Evolutionary conservation across 2,888 invertebrate species (phyloP).

Genomic region (Drosophila barbarae): DNA sequence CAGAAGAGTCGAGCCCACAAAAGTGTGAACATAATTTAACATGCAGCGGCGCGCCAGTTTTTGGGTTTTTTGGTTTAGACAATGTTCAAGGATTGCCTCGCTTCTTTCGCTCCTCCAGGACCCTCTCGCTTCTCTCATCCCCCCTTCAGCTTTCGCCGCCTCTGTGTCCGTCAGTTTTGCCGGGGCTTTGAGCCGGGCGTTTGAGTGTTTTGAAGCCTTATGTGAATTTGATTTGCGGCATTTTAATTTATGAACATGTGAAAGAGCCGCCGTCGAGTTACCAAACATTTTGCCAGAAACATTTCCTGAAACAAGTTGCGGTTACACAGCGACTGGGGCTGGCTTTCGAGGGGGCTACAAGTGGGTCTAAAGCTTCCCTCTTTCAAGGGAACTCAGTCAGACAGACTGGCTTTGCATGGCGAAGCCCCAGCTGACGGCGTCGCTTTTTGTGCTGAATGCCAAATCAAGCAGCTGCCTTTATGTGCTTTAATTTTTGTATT

Average conservation of each 20-base stretch:
- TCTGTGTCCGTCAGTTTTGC: slow-evolving; percentile 25
- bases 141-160: neutral
- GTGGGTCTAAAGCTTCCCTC: slow-evolving; percentile 3
- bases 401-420: slow-evolving; percentile 29
- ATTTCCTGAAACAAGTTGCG: slow-evolving; percentile 55
- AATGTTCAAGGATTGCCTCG: slow-evolving; percentile 42
- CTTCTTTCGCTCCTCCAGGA: slow-evolving; percentile 13
- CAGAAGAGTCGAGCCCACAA: slow-evolving; percentile 50
- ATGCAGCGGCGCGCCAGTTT: slow-evolving; percentile 59
- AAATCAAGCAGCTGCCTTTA: slow-evolving; percentile 65
- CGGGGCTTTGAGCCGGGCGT: slow-evolving; percentile 18
- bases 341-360: slow-evolving; percentile 1
- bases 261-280: slow-evolving; percentile 58
- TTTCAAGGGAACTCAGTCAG: slow-evolving; percentile 12
- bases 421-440: slow-evolving; percentile 60
- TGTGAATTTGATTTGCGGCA: slow-evolving; percentile 76
- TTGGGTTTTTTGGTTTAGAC: slow-evolving; percentile 55
- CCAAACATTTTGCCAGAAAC: slow-evolving; percentile 62
- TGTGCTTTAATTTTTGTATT: slow-evolving; percentile 37
- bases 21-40: slow-evolving; percentile 76
- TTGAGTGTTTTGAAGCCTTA: slow-evolving; percentile 57
- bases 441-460: slow-evolving; percentile 62
- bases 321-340: slow-evolving; percentile 2
- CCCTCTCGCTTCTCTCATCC: neutral
- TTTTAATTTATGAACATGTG: slow-evolving; percentile 75